phyloP scores from a whole-genome alignment of 2,797 vertebrate genomes.

The Cirrhinus mrigala region DNA sequence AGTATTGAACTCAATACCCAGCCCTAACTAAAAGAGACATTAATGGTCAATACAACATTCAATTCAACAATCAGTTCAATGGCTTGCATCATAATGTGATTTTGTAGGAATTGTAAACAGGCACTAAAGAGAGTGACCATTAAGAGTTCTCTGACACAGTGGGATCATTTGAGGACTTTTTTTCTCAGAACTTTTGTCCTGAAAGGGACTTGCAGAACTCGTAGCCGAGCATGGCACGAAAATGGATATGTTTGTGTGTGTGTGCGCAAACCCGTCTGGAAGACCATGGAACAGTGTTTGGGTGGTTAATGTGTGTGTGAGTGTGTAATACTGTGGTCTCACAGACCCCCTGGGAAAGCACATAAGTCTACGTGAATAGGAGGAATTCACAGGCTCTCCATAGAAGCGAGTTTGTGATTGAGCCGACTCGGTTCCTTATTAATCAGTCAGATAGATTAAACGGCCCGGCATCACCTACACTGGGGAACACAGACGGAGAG shows the following conservation, averaged over 20 bases:
- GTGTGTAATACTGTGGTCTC: conserved; percentile 58
- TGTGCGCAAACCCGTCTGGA: not conserved
- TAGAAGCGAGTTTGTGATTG: conserved; percentile 75
- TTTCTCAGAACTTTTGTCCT: not conserved
- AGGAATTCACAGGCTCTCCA: conserved; percentile 79
- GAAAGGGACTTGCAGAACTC: not conserved
- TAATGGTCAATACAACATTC: not conserved
- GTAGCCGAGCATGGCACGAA: not conserved
- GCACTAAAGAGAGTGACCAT: not conserved
- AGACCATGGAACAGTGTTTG: conserved; percentile 23
- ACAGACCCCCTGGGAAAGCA: conserved; percentile 67
- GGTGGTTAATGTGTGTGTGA: conserved; percentile 57
- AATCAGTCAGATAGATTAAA: conserved; percentile 84
- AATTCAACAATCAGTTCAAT: too few relatives aligned
- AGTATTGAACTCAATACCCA: too few relatives aligned
- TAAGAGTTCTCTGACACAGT: not conserved
- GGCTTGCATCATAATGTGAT: not conserved
- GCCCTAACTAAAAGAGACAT: not conserved
- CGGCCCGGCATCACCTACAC: conserved; percentile 73
- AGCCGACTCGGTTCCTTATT: conserved; percentile 80
- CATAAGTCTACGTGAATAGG: conserved; percentile 78
- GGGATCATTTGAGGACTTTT: not conserved
- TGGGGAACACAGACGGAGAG: conserved; percentile 72
- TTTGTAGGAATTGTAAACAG: not conserved
- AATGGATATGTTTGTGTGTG: conserved; percentile 9